Percentiles rank a stretch among this genome's conserved stretches.
phyloP scores from a whole-genome alignment of 2,888 invertebrate species.

The Brassicogethes aeneus region DNA sequence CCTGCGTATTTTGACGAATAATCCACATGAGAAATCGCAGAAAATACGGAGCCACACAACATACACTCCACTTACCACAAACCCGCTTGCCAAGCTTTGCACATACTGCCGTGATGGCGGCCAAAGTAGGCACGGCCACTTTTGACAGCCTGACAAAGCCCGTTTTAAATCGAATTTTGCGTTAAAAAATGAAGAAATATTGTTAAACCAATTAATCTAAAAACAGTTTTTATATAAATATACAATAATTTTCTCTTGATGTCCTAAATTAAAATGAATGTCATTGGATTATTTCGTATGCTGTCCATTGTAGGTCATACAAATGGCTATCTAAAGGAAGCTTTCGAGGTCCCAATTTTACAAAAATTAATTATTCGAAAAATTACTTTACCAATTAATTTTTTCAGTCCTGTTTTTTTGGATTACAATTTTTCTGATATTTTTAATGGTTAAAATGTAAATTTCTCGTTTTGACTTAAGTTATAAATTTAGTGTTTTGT shows the following conservation, averaged over 20 bases:
- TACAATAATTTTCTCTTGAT: not conserved
- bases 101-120: constrained; percentile 40
- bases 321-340: constrained; percentile 1
- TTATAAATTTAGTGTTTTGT: not conserved
- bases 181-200: constrained; percentile 22
- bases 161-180: constrained; percentile 14
- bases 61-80: constrained; percentile 43
- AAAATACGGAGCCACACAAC: constrained; percentile 42
- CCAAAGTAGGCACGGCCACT: constrained; percentile 25
- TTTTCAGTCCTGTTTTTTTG: no score
- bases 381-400: not conserved
- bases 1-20: constrained; percentile 40
- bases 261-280: not conserved
- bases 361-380: no score
- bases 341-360: not conserved
- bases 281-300: constrained; percentile 4
- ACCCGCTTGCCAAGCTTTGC: constrained; percentile 41
- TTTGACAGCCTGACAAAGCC: constrained; percentile 13
- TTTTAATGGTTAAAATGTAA: no score
- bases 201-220: constrained; percentile 19
- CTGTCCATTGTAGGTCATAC: constrained; percentile 3
- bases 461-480: no score
- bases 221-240: constrained; percentile 13
- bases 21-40: constrained; percentile 41
- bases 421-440: constrained; percentile 1